Evolutionary conservation across 2,888 invertebrate genomes (phyloP).

Genomic region (Muschampia plurimacula): DNA sequence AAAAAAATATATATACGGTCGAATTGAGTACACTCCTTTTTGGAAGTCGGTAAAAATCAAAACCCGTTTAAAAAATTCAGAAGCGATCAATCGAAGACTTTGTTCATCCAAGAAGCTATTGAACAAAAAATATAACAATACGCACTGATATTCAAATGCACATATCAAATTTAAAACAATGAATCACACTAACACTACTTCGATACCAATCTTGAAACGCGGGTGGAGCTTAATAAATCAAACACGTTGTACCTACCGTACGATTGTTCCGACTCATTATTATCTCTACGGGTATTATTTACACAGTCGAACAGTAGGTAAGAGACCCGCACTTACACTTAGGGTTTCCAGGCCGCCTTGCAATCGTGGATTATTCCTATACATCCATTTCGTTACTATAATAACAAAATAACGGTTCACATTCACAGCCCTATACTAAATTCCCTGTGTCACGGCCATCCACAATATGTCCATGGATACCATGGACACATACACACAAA

Average conservation of each 20-base stretch:
- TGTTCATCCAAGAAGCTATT: slow-evolving; percentile 14
- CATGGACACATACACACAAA: no score
- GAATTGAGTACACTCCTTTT: no score
- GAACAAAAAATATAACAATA: slow-evolving; percentile 39
- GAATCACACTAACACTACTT: slow-evolving; percentile 44
- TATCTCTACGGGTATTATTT: slow-evolving; percentile 79
- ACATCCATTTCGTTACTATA: no score
- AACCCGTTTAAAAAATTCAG: background rate
- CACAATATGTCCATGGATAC: no score
- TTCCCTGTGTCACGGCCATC: no score
- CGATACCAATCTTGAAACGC: slow-evolving; percentile 52
- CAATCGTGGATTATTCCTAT: slow-evolving; percentile 1
- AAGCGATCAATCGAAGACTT: slow-evolving; percentile 10
- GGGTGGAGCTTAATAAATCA: slow-evolving; percentile 77
- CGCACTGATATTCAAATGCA: slow-evolving; percentile 36
- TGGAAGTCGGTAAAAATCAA: background rate
- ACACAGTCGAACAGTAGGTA: slow-evolving; percentile 67
- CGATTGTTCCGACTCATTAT: slow-evolving; percentile 78
- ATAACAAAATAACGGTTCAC: no score
- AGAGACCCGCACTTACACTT: slow-evolving; percentile 52
- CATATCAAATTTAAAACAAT: slow-evolving; percentile 47
- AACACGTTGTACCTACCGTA: slow-evolving; percentile 70
- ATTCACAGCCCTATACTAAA: no score
- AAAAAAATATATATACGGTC: background rate
- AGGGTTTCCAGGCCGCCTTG: slow-evolving; percentile 31